Evolutionary conservation across 2,113 vertebrate species (phyloP), one percentile per base, ranked within the genome.

Genomic region (Bubo blakistoni): DNA sequence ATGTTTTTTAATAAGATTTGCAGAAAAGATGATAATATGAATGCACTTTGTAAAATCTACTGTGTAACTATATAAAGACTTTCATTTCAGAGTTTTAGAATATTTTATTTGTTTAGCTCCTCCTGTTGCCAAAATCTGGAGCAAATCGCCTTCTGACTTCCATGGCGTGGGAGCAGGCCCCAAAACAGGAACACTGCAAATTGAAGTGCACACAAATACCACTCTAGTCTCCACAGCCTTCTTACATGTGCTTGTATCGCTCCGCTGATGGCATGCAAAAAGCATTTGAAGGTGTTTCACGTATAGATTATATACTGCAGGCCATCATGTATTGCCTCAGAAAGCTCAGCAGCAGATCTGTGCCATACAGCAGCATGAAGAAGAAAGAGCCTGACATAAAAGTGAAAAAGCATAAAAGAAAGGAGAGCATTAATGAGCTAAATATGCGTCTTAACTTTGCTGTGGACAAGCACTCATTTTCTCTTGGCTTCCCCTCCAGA

Each of bases 401-500:
- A 95, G 94, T 72, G 81, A 54, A 62, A 76, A 94, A 93, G 54
- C 42, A n/a, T 73, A 76, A 88, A 97, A 94, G 65, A 96, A 96
- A 94, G 88, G 74, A 63, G 80, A 62, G 22, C 51, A 72, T 73
- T 92, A 93, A 89, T 76, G 46, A 96, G 80, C 92, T 94, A 96
- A 95, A 92, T 95, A 88, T 85, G 94, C 65, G 76, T 88, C 81
- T 88, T 84, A 91, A 83, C 80, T 88, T 94, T 74, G 49, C 94
- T 83, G 51, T 77, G 82, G 54, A 95, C 65, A 27, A 78, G 88
- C 19, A 76, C 63, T 93, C 74, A 32, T 92, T 97, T 97, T 97
- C 95, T 83, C 94, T 95, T 95, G 95, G 96, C 81, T 96, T 97
- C 74, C 81, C 65, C 62, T 86, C 38, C 88, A 91, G 49, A 94